These are phyloP conservation scores for Tichodroma muraria DNA, from an alignment of 2,113 vertebrate species.

Conservation along the genomic window DNA sequence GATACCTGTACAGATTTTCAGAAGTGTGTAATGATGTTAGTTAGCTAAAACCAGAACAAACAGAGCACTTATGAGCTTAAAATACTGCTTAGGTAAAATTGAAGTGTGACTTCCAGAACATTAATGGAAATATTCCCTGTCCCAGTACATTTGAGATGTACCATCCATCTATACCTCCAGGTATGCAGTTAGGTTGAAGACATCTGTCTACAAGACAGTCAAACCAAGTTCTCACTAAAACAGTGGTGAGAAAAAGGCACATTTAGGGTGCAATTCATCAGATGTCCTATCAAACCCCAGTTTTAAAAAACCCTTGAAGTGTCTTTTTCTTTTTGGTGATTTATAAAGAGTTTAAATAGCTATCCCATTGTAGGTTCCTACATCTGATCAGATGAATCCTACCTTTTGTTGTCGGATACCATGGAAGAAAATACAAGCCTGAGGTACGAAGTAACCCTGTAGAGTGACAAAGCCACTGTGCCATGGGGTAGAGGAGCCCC, in stretches of 20 bases:
- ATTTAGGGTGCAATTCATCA: not conserved
- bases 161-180: not conserved
- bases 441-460: not conserved
- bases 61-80: not conserved
- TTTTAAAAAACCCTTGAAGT: not conserved
- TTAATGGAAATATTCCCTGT: not conserved
- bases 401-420: rapidly evolving
- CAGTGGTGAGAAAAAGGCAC: not conserved
- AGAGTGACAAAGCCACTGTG: not conserved
- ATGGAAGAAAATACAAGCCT: not conserved
- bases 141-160: not conserved
- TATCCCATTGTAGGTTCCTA: not conserved
- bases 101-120: not conserved
- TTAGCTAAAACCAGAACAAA: not conserved
- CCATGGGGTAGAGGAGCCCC: not conserved
- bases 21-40: not conserved
- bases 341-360: not conserved
- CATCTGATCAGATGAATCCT: not conserved
- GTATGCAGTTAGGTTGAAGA: not conserved
- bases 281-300: not conserved
- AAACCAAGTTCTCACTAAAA: not conserved
- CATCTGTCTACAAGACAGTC: not conserved
- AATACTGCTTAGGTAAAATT: not conserved
- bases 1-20: not conserved
- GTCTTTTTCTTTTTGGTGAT: not conserved